A percentile compares a stretch with the other conserved stretches of the same genome.
phyloP scores from a whole-genome alignment of 2,797 vertebrate genomes.

The Chromobotia macracanthus region DNA sequence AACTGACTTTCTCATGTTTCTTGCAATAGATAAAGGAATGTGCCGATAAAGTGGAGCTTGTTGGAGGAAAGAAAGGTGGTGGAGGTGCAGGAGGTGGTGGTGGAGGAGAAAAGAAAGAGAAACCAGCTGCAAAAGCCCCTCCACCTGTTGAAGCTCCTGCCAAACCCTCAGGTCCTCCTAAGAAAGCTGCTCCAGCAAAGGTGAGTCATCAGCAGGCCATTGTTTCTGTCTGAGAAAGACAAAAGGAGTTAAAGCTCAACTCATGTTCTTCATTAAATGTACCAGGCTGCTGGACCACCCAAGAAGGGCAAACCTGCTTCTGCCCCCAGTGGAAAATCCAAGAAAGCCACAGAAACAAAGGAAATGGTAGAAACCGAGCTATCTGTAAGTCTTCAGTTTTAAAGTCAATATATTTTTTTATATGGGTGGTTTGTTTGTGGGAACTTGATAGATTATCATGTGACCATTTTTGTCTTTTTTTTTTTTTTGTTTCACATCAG shows the following conservation, averaged over 20 bases:
- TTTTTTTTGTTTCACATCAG: slow-evolving; percentile 67
- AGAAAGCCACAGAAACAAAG: slow-evolving; percentile 84
- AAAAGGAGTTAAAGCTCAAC: neutral
- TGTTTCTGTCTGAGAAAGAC: neutral
- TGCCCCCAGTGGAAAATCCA: slow-evolving; percentile 80
- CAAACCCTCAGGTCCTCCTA: slow-evolving; percentile 78
- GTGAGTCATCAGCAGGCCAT: slow-evolving; percentile 65
- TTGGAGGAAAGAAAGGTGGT: slow-evolving; percentile 80
- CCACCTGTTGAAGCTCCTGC: slow-evolving; percentile 71
- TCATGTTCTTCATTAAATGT: slow-evolving; percentile 29
- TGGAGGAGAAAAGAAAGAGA: slow-evolving; percentile 81
- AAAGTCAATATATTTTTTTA: neutral
- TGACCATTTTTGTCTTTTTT: neutral
- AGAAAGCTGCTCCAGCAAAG: slow-evolving; percentile 82
- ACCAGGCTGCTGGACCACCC: slow-evolving; percentile 79
- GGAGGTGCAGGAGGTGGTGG: slow-evolving; percentile 57
- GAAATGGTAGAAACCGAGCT: slow-evolving; percentile 88
- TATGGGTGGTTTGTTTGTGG: neutral
- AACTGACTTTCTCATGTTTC: neutral
- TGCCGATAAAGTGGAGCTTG: slow-evolving; percentile 91
- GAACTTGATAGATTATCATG: neutral
- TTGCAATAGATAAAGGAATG: slow-evolving; percentile 89
- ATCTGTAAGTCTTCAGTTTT: slow-evolving; percentile 78
- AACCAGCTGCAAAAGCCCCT: slow-evolving; percentile 69
- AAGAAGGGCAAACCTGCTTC: slow-evolving; percentile 86